These are phyloP conservation scores for Exaiptasia diaphana DNA, from an alignment of 64 coral and sea anemone genomes.

Conservation along the genomic window DNA sequence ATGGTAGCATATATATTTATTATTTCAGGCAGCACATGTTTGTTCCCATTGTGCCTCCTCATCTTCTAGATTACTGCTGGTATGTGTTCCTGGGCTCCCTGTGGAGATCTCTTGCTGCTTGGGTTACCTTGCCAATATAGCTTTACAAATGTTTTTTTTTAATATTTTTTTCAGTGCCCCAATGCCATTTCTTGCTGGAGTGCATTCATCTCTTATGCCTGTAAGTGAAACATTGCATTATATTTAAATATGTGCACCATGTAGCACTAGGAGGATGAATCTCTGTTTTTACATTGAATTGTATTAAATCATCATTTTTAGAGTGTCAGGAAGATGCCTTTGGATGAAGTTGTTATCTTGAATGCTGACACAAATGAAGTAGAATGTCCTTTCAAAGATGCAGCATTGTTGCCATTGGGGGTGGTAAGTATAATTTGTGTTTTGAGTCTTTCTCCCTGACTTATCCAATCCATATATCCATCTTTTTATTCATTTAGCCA, in stretches of 20 bases:
- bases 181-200: slow-evolving; percentile 91
- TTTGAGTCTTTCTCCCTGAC: not conserved
- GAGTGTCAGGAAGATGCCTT: slow-evolving; percentile 80
- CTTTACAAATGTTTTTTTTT: not conserved
- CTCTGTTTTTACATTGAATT: too few species aligned
- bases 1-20: not conserved
- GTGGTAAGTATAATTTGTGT: not conserved
- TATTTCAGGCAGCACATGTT: slow-evolving; percentile 93
- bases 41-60: slow-evolving; percentile 87
- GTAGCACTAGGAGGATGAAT: too few species aligned
- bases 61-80: slow-evolving; percentile 92
- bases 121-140: too few species aligned
- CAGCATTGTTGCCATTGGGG: slow-evolving; percentile 48
- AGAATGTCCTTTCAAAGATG: slow-evolving; percentile 74
- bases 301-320: too few species aligned
- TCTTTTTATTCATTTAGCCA: not conserved
- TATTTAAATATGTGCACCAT: too few species aligned
- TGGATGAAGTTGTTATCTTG: slow-evolving; percentile 94
- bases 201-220: slow-evolving; percentile 90
- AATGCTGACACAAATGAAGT: slow-evolving; percentile 83
- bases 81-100: slow-evolving; percentile 27
- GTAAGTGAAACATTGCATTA: slow-evolving; percentile 31
- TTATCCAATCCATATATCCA: too few species aligned
- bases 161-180: slow-evolving; percentile 74
- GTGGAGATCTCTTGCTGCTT: too few species aligned